phyloP scores from a whole-genome alignment of 2,888 invertebrate species.

The Eupithecia pulchellata region DNA sequence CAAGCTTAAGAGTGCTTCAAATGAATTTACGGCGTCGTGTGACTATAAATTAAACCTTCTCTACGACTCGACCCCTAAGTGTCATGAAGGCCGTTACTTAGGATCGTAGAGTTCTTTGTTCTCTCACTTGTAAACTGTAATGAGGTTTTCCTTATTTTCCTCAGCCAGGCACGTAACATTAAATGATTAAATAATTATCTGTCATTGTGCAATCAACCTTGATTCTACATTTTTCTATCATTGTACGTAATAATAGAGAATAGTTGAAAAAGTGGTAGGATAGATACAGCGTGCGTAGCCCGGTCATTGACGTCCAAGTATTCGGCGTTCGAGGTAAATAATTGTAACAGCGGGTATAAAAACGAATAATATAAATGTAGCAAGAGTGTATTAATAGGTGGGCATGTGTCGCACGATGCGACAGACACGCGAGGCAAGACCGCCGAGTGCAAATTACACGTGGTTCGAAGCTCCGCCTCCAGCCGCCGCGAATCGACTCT shows the following conservation, averaged over 20 bases:
- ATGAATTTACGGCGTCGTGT: slow-evolving; percentile 24
- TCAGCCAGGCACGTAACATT: background rate
- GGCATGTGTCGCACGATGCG: slow-evolving; percentile 28
- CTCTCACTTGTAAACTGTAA: background rate
- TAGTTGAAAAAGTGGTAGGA: background rate
- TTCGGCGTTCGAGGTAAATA: slow-evolving; percentile 42
- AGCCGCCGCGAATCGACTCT: background rate
- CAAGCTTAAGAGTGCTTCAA: slow-evolving; percentile 27
- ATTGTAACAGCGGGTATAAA: slow-evolving; percentile 41
- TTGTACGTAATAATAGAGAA: background rate
- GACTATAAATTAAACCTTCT: slow-evolving; percentile 27
- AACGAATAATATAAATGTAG: slow-evolving; percentile 40
- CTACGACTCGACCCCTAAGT: background rate
- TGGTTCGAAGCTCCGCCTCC: background rate
- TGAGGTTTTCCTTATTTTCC: slow-evolving; percentile 4
- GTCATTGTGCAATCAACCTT: slow-evolving; percentile 1
- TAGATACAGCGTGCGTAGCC: slow-evolving; percentile 7
- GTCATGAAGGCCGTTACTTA: slow-evolving; percentile 16
- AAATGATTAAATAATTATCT: background rate
- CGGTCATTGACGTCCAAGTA: slow-evolving; percentile 45
- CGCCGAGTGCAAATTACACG: slow-evolving; percentile 15
- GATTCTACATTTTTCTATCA: background rate
- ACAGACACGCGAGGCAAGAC: slow-evolving; percentile 29
- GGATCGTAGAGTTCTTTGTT: slow-evolving; percentile 15
- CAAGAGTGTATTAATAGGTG: slow-evolving; percentile 37